Base-by-base conservation (phyloP, 2,888 invertebrate genomes). In the Eubasilissa splendida region DNA sequence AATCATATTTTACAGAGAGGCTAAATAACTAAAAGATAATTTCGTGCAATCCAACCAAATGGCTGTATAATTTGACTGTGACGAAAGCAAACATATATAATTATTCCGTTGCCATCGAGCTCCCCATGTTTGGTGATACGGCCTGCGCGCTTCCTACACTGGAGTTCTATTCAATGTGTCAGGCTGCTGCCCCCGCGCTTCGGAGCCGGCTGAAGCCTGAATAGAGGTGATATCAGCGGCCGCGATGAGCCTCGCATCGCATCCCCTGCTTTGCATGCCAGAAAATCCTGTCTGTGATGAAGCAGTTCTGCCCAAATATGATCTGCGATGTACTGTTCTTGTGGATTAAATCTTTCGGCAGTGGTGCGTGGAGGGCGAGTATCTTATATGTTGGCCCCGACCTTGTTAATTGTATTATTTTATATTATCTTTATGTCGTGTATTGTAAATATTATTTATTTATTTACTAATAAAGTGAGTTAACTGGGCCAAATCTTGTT, bases 11-110 rank as follows among this genome's bases (percentile, higher is more conserved):
- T 10, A 12, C 59, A 14, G 22, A 22, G 22, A 22, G 22, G 1
- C 22, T 22, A 22, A 22, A 22, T 22, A 22, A 22, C 22, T 12
- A 14, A n/a, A 4, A 33, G 12, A 63, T 11, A 63, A 33, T 12
- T 63, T 33, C 63, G 7, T 9, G 33, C 33, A 22, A 10, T 33
- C 63, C 10, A 22, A 63, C 33, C 63, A 4, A 10, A 60, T 4
- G 4, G 14, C 14, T 4, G 59, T 63, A 68, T 68, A 68, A 68
- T 68, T 50, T 14, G 68, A 14, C n/a, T 68, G 68, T 50, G 68
- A 68, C 68, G 68, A 68, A 68, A 68, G 68, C 52, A 50, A 68
- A 68, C 68, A 68, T 50, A 68, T 8, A 68, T 68, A 68, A 68
- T 68, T 42, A 52, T 68, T 8, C n/a, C 50, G 50, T 14, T 12